Base-by-base conservation (phyloP, 2,113 vertebrate species). In the Hydrolagus affinis region DNA sequence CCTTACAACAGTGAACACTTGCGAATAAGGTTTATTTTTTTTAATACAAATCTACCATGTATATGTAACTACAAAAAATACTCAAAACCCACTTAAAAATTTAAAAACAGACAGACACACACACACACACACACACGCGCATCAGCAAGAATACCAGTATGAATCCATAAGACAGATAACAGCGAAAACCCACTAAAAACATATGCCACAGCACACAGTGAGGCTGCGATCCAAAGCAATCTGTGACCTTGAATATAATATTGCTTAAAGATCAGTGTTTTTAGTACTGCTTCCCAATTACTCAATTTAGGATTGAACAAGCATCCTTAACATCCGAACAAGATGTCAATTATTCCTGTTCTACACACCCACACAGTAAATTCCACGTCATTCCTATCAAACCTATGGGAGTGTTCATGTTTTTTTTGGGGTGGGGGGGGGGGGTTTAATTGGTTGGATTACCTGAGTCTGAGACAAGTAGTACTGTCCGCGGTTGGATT, bases 41-140 rank as follows among this genome's bases (percentile, higher is more conserved):
- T 73, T 75, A 44, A 75, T 75, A 44, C 73, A 78, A 78, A 78
- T 78, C 75, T 60, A 78, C 77, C 73, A 80, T 80, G 77, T 80
- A 64, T 64, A 62, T 80, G 25, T 28, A 64, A 80, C 75, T 78
- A 80, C n/a, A 80, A 80, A 62, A 75, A 56, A 23, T 28, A 64
- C 77, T 62, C 60, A 28, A 3, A 30, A 23, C n/a, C n/a, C 59
- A 80, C 59, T 80, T 64, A 57, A 80, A 80, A 64, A n/a, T 80
- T 80, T 57, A 77, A 77, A 59, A 77, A 78, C 56, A 75, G 73
- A 56, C 25, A 66, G n/a, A n/a, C n/a, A n/a, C n/a, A n/a, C n/a
- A n/a, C n/a, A n/a, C n/a, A n/a, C n/a, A n/a, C n/a, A n/a, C n/a
- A n/a, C n/a, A n/a, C n/a, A n/a, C n/a, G n/a, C 28, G 64, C 77